Evolutionary conservation across 2,113 vertebrate genomes (phyloP), one percentile per base, ranked within the genome.

Genomic region (Genyomyrus donnyi): DNA sequence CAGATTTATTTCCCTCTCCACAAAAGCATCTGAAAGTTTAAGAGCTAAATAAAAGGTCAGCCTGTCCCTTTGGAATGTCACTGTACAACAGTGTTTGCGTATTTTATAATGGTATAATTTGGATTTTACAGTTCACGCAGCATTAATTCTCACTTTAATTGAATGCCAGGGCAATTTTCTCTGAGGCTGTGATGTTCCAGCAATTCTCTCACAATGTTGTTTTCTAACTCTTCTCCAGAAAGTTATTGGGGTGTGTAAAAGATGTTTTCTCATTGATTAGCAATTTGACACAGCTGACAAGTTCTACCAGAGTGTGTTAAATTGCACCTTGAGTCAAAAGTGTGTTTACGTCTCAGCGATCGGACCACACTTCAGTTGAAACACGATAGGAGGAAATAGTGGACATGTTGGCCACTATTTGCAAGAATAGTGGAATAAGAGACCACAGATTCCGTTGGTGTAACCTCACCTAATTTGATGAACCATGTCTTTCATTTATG

Each of bases 141-240:
- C 90, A 89, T 87, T 90, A 80, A 91, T 91, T 91, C 56, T 86
- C 58, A 87, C 89, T 90, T 90, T 85, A 90, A 90, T 84, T 66
- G 80, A 85, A 86, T 80, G 86, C 19, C 91, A 91, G 53, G n/a
- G 83, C 90, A 90, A 88, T 89, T 92, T 90, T 91, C 77, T 91
- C 89, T 74, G 53, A 42, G 58, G 58, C 39, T 87, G 39, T 90
- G 87, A 91, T 89, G 66, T 91, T 88, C 83, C 42, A 89, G 86
- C 89, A 84, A 89, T 91, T 88, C 83, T 84, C 89, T 89, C 49
- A 56, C 90, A 91, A 66, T 91, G 89, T 88, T 83, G 62, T 88
- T 91, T 88, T 88, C 42, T 56, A 80, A 66, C 83, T 90, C 39
- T 52, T 90, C 86, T 87, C 90, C 89, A 90, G 85, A 88, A 89